Evolutionary conservation across 1,140 invertebrate species (phyloP).

Genomic region (Cydia amplana): DNA sequence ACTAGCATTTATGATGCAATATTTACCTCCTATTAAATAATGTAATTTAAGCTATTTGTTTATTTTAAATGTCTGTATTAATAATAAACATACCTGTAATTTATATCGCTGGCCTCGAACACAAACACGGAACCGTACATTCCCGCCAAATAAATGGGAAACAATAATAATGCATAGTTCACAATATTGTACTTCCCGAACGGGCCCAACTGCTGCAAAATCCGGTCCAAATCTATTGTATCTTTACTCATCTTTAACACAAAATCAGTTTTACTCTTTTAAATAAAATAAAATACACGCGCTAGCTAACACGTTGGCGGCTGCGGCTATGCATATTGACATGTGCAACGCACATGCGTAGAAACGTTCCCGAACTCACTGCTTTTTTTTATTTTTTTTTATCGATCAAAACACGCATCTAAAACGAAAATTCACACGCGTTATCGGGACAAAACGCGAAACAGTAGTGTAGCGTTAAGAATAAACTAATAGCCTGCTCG

Average conservation of each 20-base stretch:
- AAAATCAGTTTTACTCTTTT: neutral
- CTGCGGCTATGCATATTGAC: conserved; percentile 14
- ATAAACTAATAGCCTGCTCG: conserved; percentile 3
- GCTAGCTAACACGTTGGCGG: conserved; percentile 28
- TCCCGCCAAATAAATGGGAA: conserved; percentile 71
- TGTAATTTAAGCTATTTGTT: neutral
- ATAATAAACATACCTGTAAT: conserved; percentile 60
- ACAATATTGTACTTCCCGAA: conserved; percentile 70
- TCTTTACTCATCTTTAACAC: conserved; percentile 55
- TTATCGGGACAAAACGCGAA: neutral
- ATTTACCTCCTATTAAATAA: neutral
- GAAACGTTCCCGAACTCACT: neutral
- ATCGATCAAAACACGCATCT: neutral
- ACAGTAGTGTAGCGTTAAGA: conserved; percentile 16
- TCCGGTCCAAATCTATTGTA: conserved; percentile 53
- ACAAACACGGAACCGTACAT: conserved; percentile 68
- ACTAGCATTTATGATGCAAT: neutral
- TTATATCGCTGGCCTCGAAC: conserved; percentile 67
- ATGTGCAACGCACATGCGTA: conserved; percentile 18
- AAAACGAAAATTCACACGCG: neutral
- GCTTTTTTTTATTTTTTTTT: conserved; percentile 4
- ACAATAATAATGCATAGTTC: conserved; percentile 67
- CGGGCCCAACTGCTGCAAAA: conserved; percentile 58
- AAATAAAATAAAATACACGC: conserved; percentile 21
- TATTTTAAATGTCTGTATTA: neutral